Conservation (phyloP, 1,140 invertebrate species). For the Pachyrhynchus sulphureomaculatus region DNA sequence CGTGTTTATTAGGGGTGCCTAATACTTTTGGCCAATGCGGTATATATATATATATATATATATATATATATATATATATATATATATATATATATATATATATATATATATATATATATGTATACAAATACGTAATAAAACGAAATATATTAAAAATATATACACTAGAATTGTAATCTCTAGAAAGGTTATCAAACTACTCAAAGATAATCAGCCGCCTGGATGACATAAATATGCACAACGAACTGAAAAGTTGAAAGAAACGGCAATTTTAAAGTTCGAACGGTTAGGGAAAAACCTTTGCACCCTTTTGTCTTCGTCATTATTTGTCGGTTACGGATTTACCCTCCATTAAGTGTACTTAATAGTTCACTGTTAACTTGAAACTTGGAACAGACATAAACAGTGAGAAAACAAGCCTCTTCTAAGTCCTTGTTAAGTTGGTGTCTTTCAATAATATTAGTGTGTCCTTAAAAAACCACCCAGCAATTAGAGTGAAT, state of each 20-base stretch:
- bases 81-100: no score
- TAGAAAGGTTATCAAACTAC: no score
- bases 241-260: slow-evolving; percentile 1
- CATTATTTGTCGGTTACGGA: slow-evolving; percentile 16
- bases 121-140: no score
- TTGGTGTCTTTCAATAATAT: slow-evolving; percentile 8
- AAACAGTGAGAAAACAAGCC: slow-evolving; percentile 21
- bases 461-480: slow-evolving; percentile 1
- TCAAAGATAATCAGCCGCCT: no score
- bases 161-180: no score
- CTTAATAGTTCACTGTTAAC: slow-evolving; percentile 29
- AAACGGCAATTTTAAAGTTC: slow-evolving; percentile 7
- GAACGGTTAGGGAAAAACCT: slow-evolving; percentile 3
- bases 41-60: no score
- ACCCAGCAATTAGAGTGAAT: no score
- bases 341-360: slow-evolving; percentile 26
- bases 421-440: slow-evolving; percentile 15
- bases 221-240: background rate
- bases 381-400: slow-evolving; percentile 15
- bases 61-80: no score
- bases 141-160: no score
- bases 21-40: no score
- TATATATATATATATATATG: no score
- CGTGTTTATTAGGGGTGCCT: no score
- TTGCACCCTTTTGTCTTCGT: background rate